Evolutionary conservation across 2,888 invertebrate species (phyloP).

Genomic region (Pyrocoelia pectoralis): DNA sequence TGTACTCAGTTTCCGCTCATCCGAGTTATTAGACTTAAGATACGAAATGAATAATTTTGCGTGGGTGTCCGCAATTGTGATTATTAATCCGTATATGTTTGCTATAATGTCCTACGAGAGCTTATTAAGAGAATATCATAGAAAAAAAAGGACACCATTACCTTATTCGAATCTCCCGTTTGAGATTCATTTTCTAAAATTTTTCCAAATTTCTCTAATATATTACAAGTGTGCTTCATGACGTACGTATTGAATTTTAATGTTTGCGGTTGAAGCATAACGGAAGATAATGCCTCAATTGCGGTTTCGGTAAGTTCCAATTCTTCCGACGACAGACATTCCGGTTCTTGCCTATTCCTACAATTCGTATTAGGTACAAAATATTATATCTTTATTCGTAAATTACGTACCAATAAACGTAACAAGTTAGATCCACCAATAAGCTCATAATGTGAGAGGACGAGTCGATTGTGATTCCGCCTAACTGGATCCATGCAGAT

Average conservation of each 20-base stretch:
- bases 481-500: conserved; percentile 71
- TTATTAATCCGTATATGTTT: conserved; percentile 72
- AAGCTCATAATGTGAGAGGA: conserved; percentile 54
- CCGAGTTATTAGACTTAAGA: conserved; percentile 60
- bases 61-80: conserved; percentile 77
- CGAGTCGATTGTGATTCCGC: conserved; percentile 56
- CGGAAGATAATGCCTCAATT: conserved; percentile 67
- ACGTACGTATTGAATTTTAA: conserved; percentile 63
- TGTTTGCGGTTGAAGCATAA: conserved; percentile 69
- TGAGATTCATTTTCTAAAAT: conserved; percentile 62
- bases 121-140: conserved; percentile 1
- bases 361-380: conserved; percentile 20
- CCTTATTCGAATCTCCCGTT: conserved; percentile 55
- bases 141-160: conserved; percentile 34
- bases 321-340: conserved; percentile 64
- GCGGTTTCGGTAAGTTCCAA: conserved; percentile 68
- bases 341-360: conserved; percentile 59
- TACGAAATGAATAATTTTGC: conserved; percentile 65
- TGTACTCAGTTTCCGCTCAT: conserved; percentile 65
- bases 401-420: conserved; percentile 56
- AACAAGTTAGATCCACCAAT: conserved; percentile 57
- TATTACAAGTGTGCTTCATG: conserved; percentile 66
- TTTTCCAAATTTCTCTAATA: conserved; percentile 65
- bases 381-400: not conserved
- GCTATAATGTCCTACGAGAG: conserved; percentile 71